Evolutionary conservation across 2,113 vertebrate genomes (phyloP).

Genomic region (Bombycilla garrulus): DNA sequence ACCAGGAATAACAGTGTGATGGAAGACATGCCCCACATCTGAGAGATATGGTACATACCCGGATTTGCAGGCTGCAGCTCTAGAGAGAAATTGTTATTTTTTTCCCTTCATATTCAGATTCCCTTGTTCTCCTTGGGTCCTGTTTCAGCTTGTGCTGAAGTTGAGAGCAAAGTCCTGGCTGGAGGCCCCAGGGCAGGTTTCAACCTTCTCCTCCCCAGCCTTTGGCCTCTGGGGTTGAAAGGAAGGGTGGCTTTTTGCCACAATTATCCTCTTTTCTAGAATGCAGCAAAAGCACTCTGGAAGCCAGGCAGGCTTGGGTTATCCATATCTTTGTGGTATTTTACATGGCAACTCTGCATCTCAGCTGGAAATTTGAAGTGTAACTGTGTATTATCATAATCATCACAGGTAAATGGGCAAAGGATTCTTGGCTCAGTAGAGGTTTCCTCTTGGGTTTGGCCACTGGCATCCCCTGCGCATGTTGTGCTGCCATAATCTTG

Average conservation of each 20-base stretch:
- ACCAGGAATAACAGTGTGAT: neutral
- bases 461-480: fast-evolving
- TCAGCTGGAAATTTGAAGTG: neutral
- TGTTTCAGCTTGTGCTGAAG: neutral
- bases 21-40: neutral
- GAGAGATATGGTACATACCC: neutral
- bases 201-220: neutral
- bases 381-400: neutral
- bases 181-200: neutral
- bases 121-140: neutral
- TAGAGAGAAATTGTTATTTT: neutral
- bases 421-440: neutral
- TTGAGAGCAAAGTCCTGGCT: neutral
- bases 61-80: neutral
- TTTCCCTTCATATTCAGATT: neutral
- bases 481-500: neutral
- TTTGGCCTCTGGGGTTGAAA: neutral
- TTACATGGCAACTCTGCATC: neutral
- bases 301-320: neutral
- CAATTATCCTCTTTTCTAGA: neutral
- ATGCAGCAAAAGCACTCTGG: neutral
- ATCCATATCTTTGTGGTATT: neutral
- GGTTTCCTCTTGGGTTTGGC: neutral
- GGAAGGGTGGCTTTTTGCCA: neutral
- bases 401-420: neutral